phyloP scores from a whole-genome alignment of 2,113 vertebrate species.

The Furnarius figulus region DNA sequence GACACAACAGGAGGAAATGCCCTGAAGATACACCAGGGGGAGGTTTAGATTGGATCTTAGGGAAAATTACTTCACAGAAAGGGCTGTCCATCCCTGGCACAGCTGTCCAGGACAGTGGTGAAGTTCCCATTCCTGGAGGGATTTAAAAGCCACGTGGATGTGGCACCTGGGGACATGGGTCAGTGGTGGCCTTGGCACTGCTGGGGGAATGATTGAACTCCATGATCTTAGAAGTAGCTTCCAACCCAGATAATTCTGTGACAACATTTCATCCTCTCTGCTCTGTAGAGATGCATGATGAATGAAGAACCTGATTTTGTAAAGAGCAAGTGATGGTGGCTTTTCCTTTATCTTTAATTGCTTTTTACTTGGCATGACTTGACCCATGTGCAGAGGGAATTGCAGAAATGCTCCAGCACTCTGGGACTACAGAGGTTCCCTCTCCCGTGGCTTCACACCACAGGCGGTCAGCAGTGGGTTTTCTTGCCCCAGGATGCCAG shows the following conservation, averaged over 20 bases:
- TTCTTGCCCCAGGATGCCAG: background rate
- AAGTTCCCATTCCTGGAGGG: background rate
- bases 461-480: too few relatives aligned
- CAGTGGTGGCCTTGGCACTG: background rate
- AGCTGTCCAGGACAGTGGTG: background rate
- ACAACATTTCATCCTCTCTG: background rate
- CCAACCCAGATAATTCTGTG: background rate
- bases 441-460: background rate
- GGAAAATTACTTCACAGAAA: background rate
- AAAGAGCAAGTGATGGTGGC: rapidly evolving
- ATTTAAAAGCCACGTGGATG: background rate
- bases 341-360: background rate
- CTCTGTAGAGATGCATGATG: background rate
- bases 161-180: rapidly evolving
- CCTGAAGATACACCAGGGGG: background rate
- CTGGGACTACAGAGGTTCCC: background rate
- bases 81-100: background rate
- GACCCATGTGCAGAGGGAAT: too few relatives aligned
- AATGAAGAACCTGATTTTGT: background rate
- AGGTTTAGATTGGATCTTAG: background rate
- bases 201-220: background rate
- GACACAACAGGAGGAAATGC: background rate
- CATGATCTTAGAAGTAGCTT: background rate
- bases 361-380: background rate
- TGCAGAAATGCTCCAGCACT: background rate